phyloP scores from a whole-genome alignment of 2,888 invertebrate genomes.

The Rhagonycha lutea region DNA sequence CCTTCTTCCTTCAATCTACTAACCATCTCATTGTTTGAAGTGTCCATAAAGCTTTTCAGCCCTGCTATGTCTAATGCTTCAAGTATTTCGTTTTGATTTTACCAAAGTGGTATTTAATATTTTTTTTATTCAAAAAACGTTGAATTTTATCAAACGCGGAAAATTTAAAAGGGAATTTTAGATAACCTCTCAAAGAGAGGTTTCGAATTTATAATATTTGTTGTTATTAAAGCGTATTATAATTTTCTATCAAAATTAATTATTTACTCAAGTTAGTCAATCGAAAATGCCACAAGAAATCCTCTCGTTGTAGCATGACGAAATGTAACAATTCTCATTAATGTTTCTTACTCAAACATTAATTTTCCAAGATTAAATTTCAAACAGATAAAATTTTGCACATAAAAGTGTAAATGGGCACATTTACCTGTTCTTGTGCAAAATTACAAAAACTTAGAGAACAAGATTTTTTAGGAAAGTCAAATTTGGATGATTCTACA shows the following conservation, averaged over 20 bases:
- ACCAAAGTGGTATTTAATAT: neutral
- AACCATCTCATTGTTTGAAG: neutral
- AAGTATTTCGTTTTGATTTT: neutral
- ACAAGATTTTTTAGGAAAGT: neutral
- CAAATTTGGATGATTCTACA: neutral
- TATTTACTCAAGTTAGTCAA: neutral
- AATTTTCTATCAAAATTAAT: neutral
- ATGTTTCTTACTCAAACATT: neutral
- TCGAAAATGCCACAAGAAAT: neutral
- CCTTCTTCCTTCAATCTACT: neutral
- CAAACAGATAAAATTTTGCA: neutral
- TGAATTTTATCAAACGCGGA: no score
- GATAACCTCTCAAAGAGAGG: no score
- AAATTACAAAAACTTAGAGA: neutral
- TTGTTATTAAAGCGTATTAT: neutral
- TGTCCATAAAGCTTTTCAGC: neutral
- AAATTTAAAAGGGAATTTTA: no score
- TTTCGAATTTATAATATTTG: no score
- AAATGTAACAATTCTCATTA: neutral
- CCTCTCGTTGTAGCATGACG: neutral
- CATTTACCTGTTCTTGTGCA: no score
- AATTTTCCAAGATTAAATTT: neutral
- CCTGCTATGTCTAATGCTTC: neutral
- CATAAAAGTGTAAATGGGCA: neutral
- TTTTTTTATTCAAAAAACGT: neutral